Evolutionary conservation across 1,140 invertebrate genomes (phyloP), one percentile per base, ranked within the genome.

Genomic region (Brachionus sp.): DNA sequence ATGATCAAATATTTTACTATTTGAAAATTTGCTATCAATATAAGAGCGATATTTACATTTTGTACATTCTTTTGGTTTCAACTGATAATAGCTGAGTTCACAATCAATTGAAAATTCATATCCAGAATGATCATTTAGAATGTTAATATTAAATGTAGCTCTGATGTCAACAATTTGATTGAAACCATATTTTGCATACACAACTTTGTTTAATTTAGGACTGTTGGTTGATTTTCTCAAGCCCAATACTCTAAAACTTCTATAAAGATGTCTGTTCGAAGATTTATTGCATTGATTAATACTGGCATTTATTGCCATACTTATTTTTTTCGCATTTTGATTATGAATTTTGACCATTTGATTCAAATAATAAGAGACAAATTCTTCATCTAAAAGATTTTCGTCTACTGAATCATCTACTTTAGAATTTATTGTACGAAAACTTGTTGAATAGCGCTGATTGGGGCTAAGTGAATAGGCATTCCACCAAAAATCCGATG

Each of bases 221-320:
- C 50, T 39, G 0, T 9, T 73, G 37, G 12, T 73, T 13, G 39
- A 46, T n/a, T 46, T 75, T 7, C 29, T 70, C 23, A 46, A 29
- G 23, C 70, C 70, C 12, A 75, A 25, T 25, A 75, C 70, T 75
- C 70, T 75, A 75, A 75, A 75, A 29, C 70, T 75, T 29, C 70
- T 39, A 12, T 75, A 46, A 13, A 75, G 46, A 25, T 75, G 70
- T 33, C 29, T 73, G 39, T 73, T n/a, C 39, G 16, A 73, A 73
- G 19, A 23, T 64, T 64, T 64, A 37, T 70, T 13, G 10, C 37
- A 9, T 16, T 39, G 9, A 70, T 44, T 73, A 13, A 23, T 10
- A 75, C 25, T 46, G 3, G 39, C 9, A 50, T 75, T 75, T 44
- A 75, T 50, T 44, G 12, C 12, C 13, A 50, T 25, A 29, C 10